Evolutionary conservation across 2,113 vertebrate genomes (phyloP), one percentile per base, ranked within the genome.

Genomic region (Nymphicus hollandicus): DNA sequence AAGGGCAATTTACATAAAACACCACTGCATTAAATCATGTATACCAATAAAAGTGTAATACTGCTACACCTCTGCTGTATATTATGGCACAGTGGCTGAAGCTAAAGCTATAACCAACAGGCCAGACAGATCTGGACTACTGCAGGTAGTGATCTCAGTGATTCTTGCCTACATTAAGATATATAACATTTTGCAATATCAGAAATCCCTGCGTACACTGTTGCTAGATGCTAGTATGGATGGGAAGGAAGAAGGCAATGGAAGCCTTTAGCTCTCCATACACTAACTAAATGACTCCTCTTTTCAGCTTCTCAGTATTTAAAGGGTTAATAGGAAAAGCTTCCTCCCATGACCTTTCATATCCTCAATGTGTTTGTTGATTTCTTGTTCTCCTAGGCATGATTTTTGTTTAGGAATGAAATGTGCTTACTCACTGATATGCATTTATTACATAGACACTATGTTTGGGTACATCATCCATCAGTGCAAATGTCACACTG

Each of bases 401-500:
- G 70, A 87, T 86, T 97, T 96, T 95, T 93, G 83, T 94, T 97
- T 92, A 93, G 88, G 78, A 93, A 86, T 80, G 83, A 91, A 95
- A 86, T 81, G 78, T 73, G 88, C 95, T 95, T 94, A 65, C 93
- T 96, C 94, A 84, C 41, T 93, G 23, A 4, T 65, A 39, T 78
- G 72, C 86, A 65, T 93, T 95, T 90, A 46, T 95, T 95, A 37
- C 84, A 33, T 0, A 58, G 96, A 94, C 83, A 81, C 24, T 3
- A 23, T 31, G 76, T 94, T 81, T 95, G 84, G 84, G 90, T 96
- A 74, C 96, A 89, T 78, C 90, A 91, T 96, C 93, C 95, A 83
- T 96, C 96, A 93, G 86, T 7, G 69, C 86, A n/a, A 53, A 82
- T 73, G 94, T 66, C 95, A 74, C 79, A 5, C 50, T 47, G 24